phyloP scores from a whole-genome alignment of 2,113 vertebrate species.

The Pogonocichla stellata region DNA sequence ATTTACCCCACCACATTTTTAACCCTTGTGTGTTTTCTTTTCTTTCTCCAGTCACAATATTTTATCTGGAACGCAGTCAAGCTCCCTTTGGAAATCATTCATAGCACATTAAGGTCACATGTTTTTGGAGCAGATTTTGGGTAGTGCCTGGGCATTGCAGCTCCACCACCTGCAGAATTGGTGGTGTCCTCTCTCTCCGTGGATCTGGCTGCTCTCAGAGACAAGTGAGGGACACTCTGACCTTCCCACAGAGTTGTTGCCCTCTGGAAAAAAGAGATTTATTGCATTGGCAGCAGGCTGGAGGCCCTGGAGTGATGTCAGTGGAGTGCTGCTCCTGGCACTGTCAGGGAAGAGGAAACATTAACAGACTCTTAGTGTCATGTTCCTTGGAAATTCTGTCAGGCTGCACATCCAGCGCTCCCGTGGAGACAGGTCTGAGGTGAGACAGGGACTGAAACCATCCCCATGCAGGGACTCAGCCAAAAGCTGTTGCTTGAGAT shows the following conservation, averaged over 20 bases:
- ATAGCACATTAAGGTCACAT: neutral
- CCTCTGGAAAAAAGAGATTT: neutral
- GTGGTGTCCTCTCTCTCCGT: neutral
- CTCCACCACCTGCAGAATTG: neutral
- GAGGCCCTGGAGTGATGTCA: neutral
- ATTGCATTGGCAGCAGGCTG: neutral
- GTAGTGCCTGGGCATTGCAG: neutral
- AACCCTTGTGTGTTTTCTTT: slow-evolving; percentile 16
- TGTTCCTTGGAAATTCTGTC: neutral
- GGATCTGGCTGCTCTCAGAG: neutral
- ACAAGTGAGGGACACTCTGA: neutral
- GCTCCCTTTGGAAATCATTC: neutral
- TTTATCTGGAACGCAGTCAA: neutral
- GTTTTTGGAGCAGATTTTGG: neutral
- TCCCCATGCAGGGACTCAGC: neutral
- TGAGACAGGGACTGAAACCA: neutral
- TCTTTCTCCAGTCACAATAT: neutral
- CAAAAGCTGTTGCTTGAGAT: neutral
- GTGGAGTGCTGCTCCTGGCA: neutral
- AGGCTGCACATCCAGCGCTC: neutral
- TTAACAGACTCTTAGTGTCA: neutral
- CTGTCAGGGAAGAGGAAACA: neutral
- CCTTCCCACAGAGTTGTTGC: neutral
- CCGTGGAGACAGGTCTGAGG: neutral
- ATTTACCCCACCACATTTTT: slow-evolving; percentile 30